phyloP scores from a whole-genome alignment of 2,888 invertebrate genomes.

The Synanthedon myopaeformis region DNA sequence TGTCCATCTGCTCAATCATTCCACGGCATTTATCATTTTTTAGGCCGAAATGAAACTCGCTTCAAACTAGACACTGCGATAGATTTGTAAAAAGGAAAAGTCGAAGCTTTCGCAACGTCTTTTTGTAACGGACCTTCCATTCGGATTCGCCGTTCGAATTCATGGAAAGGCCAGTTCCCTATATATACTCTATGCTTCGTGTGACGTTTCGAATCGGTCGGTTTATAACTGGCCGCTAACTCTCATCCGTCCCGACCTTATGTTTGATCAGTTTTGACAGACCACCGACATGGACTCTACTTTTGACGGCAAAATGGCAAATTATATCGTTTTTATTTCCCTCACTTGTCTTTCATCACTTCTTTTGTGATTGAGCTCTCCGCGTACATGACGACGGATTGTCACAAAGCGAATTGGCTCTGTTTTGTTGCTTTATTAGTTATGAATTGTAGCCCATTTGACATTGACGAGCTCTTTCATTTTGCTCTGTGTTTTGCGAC shows the following conservation, averaged over 20 bases:
- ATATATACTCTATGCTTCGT: no score
- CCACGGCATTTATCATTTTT: slow-evolving; percentile 60
- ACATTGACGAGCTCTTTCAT: slow-evolving; percentile 18
- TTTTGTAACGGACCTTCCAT: slow-evolving; percentile 48
- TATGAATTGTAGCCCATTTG: slow-evolving; percentile 10
- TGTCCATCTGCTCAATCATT: slow-evolving; percentile 60
- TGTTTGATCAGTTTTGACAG: slow-evolving; percentile 67
- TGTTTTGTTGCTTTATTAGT: slow-evolving; percentile 49
- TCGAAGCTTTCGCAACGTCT: slow-evolving; percentile 58
- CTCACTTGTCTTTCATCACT: slow-evolving; percentile 63
- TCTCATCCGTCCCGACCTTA: slow-evolving; percentile 27
- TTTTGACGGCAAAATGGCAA: slow-evolving; percentile 62
- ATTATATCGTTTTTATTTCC: slow-evolving; percentile 60
- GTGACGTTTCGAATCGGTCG: slow-evolving; percentile 35
- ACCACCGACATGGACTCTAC: slow-evolving; percentile 62
- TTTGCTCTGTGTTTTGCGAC: slow-evolving; percentile 14
- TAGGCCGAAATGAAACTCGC: slow-evolving; percentile 48
- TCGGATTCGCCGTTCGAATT: slow-evolving; percentile 32
- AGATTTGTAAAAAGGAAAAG: slow-evolving; percentile 55
- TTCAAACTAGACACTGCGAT: slow-evolving; percentile 54
- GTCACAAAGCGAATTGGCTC: slow-evolving; percentile 45
- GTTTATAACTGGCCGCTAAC: slow-evolving; percentile 42
- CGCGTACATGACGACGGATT: slow-evolving; percentile 44
- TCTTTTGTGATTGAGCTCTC: slow-evolving; percentile 62
- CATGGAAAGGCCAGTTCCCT: slow-evolving; percentile 9